Conservation (phyloP, 2,797 vertebrate species). For the Lagorchestes hirsutus region DNA sequence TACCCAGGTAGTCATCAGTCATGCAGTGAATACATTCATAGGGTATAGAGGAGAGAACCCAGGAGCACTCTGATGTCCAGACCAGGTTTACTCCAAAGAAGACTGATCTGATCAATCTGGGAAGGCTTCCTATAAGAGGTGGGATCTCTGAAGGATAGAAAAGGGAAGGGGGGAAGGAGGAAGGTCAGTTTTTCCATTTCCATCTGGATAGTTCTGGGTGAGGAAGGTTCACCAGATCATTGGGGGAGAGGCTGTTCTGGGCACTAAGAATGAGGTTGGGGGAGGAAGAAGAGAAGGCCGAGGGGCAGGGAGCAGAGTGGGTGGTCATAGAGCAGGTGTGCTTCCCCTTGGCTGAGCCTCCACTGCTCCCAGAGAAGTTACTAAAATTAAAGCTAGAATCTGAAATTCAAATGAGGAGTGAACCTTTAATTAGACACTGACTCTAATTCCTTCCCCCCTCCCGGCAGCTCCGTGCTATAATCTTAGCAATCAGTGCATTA, state of each 20-base stretch:
- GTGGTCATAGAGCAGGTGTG: constrained; percentile 79
- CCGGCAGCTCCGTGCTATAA: constrained; percentile 81
- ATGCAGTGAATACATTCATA: background rate
- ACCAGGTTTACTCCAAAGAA: background rate
- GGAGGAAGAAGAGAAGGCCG: constrained; percentile 1
- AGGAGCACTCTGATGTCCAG: background rate
- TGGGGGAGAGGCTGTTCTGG: background rate
- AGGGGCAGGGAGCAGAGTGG: constrained; percentile 33
- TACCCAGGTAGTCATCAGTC: background rate
- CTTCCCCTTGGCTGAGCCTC: constrained; percentile 79
- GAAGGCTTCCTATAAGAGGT: background rate
- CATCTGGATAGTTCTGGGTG: background rate
- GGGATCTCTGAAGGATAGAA: background rate
- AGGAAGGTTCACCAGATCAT: background rate
- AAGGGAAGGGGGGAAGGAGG: background rate
- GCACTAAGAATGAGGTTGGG: background rate
- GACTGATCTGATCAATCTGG: background rate
- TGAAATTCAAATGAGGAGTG: constrained; percentile 89
- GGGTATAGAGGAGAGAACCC: background rate
- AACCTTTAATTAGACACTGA: constrained; percentile 89
- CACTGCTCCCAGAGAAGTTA: constrained; percentile 80
- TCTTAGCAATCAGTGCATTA: constrained; percentile 88
- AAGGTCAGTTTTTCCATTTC: background rate
- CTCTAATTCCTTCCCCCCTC: constrained; percentile 87
- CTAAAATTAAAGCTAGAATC: constrained; percentile 88